Percentiles rank a stretch among this genome's conserved stretches.
phyloP scores from a whole-genome alignment of 1,140 invertebrate species.

The Orius insidiosus region DNA sequence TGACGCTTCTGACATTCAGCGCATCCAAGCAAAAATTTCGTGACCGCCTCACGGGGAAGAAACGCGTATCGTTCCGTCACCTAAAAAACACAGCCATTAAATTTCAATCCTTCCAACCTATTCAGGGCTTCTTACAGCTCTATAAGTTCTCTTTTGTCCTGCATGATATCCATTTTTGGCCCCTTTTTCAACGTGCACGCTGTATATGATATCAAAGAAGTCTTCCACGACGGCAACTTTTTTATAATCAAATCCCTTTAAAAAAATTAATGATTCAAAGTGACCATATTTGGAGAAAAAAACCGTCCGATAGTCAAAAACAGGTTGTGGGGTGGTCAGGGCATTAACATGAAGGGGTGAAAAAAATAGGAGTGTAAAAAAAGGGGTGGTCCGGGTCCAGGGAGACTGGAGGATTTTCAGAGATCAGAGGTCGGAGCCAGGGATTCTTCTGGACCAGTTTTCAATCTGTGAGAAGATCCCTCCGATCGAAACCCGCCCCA shows the following conservation, averaged over 20 bases:
- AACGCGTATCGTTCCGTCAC: constrained; percentile 92
- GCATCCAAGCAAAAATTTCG: constrained; percentile 75
- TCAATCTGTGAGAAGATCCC: no score
- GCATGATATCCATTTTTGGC: constrained; percentile 79
- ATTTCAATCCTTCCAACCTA: neutral
- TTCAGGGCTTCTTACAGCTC: constrained; percentile 58
- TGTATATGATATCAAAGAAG: constrained; percentile 93
- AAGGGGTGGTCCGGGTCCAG: neutral
- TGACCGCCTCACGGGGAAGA: constrained; percentile 84
- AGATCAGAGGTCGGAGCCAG: no score
- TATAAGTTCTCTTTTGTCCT: constrained; percentile 87
- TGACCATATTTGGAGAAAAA: no score
- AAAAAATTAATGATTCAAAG: no score
- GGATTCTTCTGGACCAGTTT: no score
- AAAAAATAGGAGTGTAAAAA: neutral
- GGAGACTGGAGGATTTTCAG: neutral
- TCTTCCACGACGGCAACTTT: constrained; percentile 88
- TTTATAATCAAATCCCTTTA: constrained; percentile 4
- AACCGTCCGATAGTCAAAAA: no score
- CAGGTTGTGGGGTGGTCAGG: no score
- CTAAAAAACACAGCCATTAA: constrained; percentile 32
- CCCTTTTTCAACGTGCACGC: constrained; percentile 79
- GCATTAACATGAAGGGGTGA: no score
- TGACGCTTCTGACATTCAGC: constrained; percentile 82
- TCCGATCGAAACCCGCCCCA: no score